Conservation (phyloP, 2,113 vertebrate genomes). For the Odocoileus hemionus region DNA sequence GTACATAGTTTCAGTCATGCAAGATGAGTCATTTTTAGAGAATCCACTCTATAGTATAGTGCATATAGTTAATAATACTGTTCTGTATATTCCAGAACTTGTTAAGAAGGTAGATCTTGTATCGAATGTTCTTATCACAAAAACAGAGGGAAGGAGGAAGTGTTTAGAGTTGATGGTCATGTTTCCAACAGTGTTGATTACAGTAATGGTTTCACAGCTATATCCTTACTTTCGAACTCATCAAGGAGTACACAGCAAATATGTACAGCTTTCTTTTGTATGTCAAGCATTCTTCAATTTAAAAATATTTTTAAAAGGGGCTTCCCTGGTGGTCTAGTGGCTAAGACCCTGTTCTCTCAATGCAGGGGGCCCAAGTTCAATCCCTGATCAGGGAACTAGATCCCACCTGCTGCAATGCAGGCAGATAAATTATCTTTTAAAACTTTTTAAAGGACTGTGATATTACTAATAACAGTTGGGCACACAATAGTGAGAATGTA, state of each 20-base stretch:
- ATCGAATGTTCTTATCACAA: background rate
- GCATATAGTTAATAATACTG: background rate
- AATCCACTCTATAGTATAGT: background rate
- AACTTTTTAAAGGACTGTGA: background rate
- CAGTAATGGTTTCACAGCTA: background rate
- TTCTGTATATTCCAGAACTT: background rate
- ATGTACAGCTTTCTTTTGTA: background rate
- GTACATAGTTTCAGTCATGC: background rate
- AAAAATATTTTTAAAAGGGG: background rate
- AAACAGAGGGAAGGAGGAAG: background rate
- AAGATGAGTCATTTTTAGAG: background rate
- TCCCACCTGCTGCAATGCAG: background rate
- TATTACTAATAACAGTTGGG: background rate
- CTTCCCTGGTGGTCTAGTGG: background rate
- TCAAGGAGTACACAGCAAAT: background rate
- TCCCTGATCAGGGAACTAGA: background rate
- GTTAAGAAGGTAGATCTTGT: background rate
- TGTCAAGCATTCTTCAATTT: background rate
- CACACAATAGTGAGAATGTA: background rate
- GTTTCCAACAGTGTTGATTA: background rate
- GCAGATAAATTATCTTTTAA: background rate
- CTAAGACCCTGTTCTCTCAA: background rate
- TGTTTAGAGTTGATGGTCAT: background rate
- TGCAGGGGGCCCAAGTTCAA: background rate
- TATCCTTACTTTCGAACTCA: background rate